These are phyloP conservation scores for Microtus richardsoni DNA, from an alignment of 2,113 vertebrate genomes.

Conservation along the genomic window DNA sequence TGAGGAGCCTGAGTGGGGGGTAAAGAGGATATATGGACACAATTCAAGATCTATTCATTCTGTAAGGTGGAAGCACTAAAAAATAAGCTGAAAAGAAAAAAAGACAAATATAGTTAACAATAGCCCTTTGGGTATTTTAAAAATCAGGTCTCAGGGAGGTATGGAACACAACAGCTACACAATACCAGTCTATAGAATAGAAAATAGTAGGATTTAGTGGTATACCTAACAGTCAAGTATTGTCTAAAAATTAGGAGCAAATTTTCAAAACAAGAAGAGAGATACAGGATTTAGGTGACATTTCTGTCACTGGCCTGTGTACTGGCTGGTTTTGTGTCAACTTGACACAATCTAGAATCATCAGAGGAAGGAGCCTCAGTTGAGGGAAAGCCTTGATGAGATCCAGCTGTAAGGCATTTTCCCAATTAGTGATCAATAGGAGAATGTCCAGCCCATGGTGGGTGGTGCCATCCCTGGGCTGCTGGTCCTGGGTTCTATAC, in stretches of 20 bases:
- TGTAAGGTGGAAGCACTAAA: conserved; percentile 4
- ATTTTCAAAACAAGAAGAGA: neutral
- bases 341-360: too few species aligned
- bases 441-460: too few species aligned
- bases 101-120: neutral
- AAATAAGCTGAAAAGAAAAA: neutral
- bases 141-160: neutral
- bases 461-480: too few species aligned
- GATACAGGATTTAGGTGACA: neutral
- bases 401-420: too few species aligned
- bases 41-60: neutral
- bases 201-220: neutral
- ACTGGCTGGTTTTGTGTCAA: too few species aligned
- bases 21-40: neutral
- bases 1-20: neutral
- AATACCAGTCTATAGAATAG: neutral
- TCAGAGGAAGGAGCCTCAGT: too few species aligned
- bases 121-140: conserved; percentile 1
- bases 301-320: neutral
- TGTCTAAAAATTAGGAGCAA: neutral
- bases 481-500: too few species aligned
- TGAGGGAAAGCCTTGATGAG: too few species aligned
- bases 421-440: too few species aligned
- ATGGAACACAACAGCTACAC: neutral
- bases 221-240: neutral